A percentile compares a stretch with the other conserved stretches of the same genome.
These are phyloP conservation scores for Gopherus flavomarginatus DNA, from an alignment of 2,113 vertebrate genomes.

Conservation along the genomic window DNA sequence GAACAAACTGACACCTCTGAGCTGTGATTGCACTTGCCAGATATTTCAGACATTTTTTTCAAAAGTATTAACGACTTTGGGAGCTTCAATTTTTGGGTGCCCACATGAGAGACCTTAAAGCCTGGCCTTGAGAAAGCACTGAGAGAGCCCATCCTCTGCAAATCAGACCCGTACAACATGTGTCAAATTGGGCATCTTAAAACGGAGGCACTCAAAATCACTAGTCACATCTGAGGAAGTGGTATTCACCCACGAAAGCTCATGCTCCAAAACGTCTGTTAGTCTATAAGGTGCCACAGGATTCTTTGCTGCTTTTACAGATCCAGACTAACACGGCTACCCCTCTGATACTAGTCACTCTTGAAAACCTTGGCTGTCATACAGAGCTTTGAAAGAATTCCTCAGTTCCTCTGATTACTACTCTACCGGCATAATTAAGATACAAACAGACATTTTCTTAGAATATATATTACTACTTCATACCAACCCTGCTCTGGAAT, in stretches of 20 bases:
- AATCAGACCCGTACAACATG: rapidly evolving
- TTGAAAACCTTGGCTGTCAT: background rate
- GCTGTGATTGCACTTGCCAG: background rate
- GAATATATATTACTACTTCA: background rate
- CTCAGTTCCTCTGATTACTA: background rate
- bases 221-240: too few species aligned
- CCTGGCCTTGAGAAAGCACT: background rate
- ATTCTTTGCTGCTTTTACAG: too few species aligned
- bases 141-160: background rate
- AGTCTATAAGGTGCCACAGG: too few species aligned
- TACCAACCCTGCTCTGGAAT: rapidly evolving
- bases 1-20: rapidly evolving
- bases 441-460: background rate
- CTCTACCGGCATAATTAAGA: background rate
- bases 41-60: background rate
- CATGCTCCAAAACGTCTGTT: too few species aligned
- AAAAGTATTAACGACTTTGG: rapidly evolving
- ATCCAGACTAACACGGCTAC: too few species aligned
- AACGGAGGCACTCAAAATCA: background rate
- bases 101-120: background rate
- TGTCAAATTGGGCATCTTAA: background rate
- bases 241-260: too few species aligned
- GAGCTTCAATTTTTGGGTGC: background rate
- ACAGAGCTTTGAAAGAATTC: rapidly evolving
- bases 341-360: background rate